phyloP scores from a whole-genome alignment of 2,797 vertebrate genomes.

The Salarias fasciatus region DNA sequence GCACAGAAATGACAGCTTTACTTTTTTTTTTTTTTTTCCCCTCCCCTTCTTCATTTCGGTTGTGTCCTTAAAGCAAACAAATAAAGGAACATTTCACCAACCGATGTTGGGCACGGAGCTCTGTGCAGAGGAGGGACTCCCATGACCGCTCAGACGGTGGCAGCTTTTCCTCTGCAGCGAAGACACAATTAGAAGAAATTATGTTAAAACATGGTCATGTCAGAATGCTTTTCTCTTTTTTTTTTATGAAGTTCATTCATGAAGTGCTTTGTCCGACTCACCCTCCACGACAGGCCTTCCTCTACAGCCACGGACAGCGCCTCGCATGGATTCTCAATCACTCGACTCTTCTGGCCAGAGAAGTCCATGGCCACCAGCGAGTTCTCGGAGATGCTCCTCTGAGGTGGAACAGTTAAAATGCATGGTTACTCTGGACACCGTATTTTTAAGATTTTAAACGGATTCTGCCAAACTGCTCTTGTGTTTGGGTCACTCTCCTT shows the following conservation, averaged over 20 bases:
- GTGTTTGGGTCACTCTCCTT: conserved; percentile 6
- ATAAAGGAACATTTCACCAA: conserved; percentile 66
- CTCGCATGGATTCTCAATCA: conserved; percentile 97
- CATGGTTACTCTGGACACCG: not conserved
- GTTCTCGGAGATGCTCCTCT: conserved; percentile 98
- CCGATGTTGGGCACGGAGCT: conserved; percentile 85
- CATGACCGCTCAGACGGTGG: conserved; percentile 89
- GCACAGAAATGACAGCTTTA: conserved; percentile 13
- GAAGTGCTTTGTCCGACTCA: conserved; percentile 66
- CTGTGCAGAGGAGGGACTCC: conserved; percentile 87
- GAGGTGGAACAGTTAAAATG: conserved; percentile 50
- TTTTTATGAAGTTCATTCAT: too few relatives aligned
- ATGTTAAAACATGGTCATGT: not conserved
- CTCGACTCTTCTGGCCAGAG: conserved; percentile 93
- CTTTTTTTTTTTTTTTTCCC: too few relatives aligned
- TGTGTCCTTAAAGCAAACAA: not conserved
- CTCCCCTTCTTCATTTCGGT: conserved; percentile 7
- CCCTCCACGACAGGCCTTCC: conserved; percentile 97
- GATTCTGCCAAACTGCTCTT: not conserved
- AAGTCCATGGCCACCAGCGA: conserved; percentile 99
- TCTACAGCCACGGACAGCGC: conserved; percentile 94
- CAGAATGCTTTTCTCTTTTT: not conserved
- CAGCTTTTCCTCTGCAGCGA: conserved; percentile 90
- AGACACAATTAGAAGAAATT: conserved; percentile 23
- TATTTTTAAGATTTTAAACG: not conserved